A percentile compares a stretch with the other conserved stretches of the same genome.
Evolutionary conservation across 2,113 vertebrate species (phyloP).

Genomic region (Meriones unguiculatus): DNA sequence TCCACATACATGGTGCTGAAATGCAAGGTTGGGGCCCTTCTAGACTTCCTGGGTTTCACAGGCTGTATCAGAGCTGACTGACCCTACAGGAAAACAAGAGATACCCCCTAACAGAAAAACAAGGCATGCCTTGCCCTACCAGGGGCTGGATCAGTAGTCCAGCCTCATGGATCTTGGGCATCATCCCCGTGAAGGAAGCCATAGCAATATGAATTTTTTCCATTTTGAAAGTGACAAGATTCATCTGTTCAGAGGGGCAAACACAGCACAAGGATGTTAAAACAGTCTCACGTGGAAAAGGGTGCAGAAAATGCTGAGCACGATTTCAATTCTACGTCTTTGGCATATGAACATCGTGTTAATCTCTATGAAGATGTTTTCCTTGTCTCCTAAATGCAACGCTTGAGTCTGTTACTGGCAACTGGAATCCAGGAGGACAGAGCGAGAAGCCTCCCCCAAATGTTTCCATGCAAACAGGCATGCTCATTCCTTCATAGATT

Average conservation of each 20-base stretch:
- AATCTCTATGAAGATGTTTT: constrained; percentile 12
- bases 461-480: constrained; percentile 51
- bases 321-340: constrained; percentile 53
- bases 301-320: neutral
- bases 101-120: neutral
- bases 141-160: neutral
- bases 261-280: neutral
- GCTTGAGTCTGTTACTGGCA: constrained; percentile 53
- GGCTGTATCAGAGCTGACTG: neutral
- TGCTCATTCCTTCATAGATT: neutral
- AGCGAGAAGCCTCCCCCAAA: constrained; percentile 40
- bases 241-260: neutral
- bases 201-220: constrained; percentile 54
- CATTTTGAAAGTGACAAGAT: constrained; percentile 62
- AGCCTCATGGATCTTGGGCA: neutral
- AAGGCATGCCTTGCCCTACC: neutral
- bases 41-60: constrained; percentile 17
- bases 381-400: constrained; percentile 59
- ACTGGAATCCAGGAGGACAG: constrained; percentile 56
- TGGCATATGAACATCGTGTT: neutral
- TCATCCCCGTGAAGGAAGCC: constrained; percentile 5
- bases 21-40: neutral
- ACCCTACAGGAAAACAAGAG: accelerated
- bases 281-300: constrained; percentile 41
- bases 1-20: neutral